A percentile compares a stretch with the other conserved stretches of the same genome.
Evolutionary conservation across 2,797 vertebrate species (phyloP).

Genomic region (Benthosema pterotum): DNA sequence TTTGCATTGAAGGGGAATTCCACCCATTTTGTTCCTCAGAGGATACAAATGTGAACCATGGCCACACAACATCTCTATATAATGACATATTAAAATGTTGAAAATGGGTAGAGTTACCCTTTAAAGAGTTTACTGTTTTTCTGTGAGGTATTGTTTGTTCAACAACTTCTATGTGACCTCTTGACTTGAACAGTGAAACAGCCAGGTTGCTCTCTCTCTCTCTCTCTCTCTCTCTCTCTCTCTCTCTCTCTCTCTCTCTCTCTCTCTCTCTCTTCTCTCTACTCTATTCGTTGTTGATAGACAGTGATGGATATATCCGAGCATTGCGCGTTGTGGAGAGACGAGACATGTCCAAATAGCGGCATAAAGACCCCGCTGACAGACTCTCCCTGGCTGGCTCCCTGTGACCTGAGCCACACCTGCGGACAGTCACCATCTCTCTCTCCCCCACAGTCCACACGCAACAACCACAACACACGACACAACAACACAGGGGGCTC

Average conservation of each 20-base stretch:
- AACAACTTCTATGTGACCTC: not conserved
- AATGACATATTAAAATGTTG: too few relatives aligned
- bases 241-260: not conserved
- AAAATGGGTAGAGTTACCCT: too few relatives aligned
- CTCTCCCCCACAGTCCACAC: too few relatives aligned
- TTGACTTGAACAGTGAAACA: not conserved
- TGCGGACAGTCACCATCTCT: conserved; percentile 61
- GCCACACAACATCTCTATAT: too few relatives aligned
- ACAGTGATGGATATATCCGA: conserved; percentile 39
- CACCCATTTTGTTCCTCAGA: too few relatives aligned
- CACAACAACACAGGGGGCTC: conserved; percentile 4
- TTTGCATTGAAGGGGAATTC: too few relatives aligned
- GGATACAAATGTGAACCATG: too few relatives aligned
- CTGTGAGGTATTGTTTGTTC: not conserved
- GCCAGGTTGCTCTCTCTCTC: not conserved
- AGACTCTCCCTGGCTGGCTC: conserved; percentile 50
- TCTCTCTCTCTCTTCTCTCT: not conserved
- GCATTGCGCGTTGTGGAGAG: conserved; percentile 54
- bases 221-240: not conserved
- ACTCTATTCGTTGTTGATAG: conserved; percentile 23
- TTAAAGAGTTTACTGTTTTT: too few relatives aligned
- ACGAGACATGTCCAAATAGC: conserved; percentile 42
- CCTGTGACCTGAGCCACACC: conserved; percentile 78
- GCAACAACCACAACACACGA: conserved; percentile 51
- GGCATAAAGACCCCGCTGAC: conserved; percentile 57